phyloP scores from a whole-genome alignment of 2,797 vertebrate genomes.

The Crenichthys baileyi region DNA sequence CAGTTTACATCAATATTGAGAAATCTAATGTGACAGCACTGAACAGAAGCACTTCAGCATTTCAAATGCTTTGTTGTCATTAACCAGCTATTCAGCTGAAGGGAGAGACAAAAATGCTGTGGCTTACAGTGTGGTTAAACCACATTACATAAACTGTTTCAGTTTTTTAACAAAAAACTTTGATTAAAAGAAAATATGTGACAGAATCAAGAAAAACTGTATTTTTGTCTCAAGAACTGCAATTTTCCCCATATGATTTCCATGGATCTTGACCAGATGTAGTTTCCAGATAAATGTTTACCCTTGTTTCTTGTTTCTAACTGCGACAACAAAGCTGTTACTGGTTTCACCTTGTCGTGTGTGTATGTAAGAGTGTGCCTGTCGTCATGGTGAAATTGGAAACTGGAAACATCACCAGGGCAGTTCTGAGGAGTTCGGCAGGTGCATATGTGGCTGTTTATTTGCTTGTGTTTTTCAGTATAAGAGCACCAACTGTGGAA shows the following conservation, averaged over 20 bases:
- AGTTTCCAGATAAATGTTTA: constrained; percentile 40
- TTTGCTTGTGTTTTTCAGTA: not conserved
- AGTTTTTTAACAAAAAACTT: not conserved
- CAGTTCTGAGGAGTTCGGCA: not conserved
- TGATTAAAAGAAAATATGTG: constrained; percentile 17
- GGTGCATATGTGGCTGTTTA: not conserved
- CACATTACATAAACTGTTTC: not conserved
- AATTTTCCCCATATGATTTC: constrained; percentile 37
- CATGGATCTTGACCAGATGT: constrained; percentile 53
- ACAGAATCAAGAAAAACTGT: constrained; percentile 27
- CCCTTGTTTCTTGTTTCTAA: not conserved
- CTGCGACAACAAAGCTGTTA: not conserved
- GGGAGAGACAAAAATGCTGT: constrained; percentile 1
- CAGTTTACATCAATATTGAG: not conserved
- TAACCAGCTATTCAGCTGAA: constrained; percentile 46
- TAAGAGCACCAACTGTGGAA: not conserved
- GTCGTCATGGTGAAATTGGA: constrained; percentile 1
- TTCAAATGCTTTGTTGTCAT: constrained; percentile 36
- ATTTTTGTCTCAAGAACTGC: constrained; percentile 36
- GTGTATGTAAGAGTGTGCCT: not conserved
- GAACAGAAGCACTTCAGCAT: constrained; percentile 31
- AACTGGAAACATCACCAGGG: not conserved
- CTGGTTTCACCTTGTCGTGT: not conserved
- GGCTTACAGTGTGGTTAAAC: not conserved
- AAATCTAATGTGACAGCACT: constrained; percentile 2